These are phyloP conservation scores for Ctenomys sociabilis DNA, from an alignment of 2,113 vertebrate genomes.

Conservation along the genomic window DNA sequence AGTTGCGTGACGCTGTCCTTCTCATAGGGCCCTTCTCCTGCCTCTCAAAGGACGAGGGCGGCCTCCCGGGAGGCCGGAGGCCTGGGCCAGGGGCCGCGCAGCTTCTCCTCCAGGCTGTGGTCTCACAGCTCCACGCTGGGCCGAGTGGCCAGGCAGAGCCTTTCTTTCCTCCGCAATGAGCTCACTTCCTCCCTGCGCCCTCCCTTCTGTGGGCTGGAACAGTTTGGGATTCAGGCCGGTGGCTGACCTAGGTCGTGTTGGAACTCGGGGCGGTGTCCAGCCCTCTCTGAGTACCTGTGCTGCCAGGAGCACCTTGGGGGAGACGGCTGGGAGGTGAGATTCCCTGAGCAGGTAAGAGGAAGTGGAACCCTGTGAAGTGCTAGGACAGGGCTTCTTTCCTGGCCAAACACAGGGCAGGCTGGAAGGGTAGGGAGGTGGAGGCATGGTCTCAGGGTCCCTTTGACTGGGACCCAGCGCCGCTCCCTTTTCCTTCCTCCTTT, in stretches of 20 bases:
- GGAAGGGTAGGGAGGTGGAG: not conserved
- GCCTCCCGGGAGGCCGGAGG: accelerated
- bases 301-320: too few species aligned
- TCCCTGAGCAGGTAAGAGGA: not conserved
- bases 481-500: not conserved
- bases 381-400: not conserved
- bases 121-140: not conserved
- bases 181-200: conserved; percentile 71
- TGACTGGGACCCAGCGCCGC: not conserved
- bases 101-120: not conserved
- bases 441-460: accelerated
- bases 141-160: accelerated
- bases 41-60: accelerated
- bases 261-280: not conserved
- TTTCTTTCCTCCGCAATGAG: not conserved
- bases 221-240: accelerated
- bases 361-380: not conserved
- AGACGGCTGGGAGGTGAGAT: too few species aligned
- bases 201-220: not conserved
- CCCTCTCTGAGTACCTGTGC: not conserved
- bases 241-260: not conserved
- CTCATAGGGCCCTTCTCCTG: not conserved
- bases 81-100: accelerated
- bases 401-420: not conserved
- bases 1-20: not conserved